A percentile compares a stretch with the other conserved stretches of the same genome.
These are phyloP conservation scores for Lathronympha strigana DNA, from an alignment of 2,888 invertebrate genomes.

Conservation along the genomic window DNA sequence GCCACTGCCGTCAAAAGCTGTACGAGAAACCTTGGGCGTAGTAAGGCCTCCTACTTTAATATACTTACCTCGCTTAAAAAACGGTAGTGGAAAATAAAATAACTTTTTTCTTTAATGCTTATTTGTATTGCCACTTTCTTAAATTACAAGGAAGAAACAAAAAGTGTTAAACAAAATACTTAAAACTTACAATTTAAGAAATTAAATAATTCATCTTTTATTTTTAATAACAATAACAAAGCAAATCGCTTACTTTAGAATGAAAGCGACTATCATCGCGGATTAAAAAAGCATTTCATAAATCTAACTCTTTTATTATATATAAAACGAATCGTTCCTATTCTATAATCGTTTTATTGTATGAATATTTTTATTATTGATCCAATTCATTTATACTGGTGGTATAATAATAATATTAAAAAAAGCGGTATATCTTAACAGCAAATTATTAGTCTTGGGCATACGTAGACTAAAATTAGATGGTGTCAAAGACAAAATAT, in stretches of 20 bases:
- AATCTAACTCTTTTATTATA: conserved; percentile 28
- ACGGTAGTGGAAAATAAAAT: conserved; percentile 33
- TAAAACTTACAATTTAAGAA: conserved; percentile 70
- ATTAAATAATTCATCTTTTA: conserved; percentile 72
- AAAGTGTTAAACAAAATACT: conserved; percentile 74
- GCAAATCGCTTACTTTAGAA: conserved; percentile 61
- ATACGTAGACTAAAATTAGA: conserved; percentile 1
- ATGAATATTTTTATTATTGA: conserved; percentile 9
- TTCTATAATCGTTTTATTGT: conserved; percentile 22
- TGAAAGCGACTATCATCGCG: conserved; percentile 43
- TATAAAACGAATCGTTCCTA: conserved; percentile 32
- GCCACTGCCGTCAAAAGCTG: too few relatives aligned
- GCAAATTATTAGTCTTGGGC: conserved; percentile 6
- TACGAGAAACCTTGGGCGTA: too few relatives aligned
- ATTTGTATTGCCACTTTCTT: conserved; percentile 79
- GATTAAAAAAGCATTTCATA: conserved; percentile 37
- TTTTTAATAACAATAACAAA: conserved; percentile 79
- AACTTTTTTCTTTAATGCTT: conserved; percentile 62
- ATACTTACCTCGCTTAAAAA: not conserved
- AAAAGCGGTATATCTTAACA: conserved; percentile 5
- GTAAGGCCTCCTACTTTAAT: too few relatives aligned
- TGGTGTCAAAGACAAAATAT: not conserved
- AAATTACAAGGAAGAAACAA: conserved; percentile 81
- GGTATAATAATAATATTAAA: conserved; percentile 8
- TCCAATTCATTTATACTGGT: conserved; percentile 6